Evolutionary conservation across 1,140 invertebrate species (phyloP).

Genomic region (Bombus cullumanus): DNA sequence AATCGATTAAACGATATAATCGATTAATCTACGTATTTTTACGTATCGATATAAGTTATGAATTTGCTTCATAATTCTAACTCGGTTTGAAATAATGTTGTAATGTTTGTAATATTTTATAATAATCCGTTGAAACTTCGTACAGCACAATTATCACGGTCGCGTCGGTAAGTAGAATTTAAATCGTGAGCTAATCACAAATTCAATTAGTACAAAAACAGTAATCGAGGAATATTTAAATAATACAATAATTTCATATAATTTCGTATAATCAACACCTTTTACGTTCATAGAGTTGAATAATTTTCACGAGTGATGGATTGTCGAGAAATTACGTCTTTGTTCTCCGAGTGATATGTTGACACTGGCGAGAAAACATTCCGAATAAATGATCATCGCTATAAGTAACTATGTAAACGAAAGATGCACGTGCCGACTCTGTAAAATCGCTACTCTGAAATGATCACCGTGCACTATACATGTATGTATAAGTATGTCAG

Average conservation of each 20-base stretch:
- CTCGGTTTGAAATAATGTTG: background rate
- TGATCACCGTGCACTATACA: background rate
- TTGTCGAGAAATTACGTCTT: background rate
- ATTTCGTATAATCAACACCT: background rate
- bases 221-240: background rate
- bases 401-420: background rate
- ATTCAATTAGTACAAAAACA: background rate
- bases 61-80: background rate
- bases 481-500: too few species aligned
- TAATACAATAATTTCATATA: background rate
- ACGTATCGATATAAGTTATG: background rate
- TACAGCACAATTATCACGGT: background rate
- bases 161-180: background rate
- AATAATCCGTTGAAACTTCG: background rate
- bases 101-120: too few species aligned
- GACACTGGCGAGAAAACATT: constrained; percentile 22
- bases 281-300: too few species aligned
- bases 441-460: background rate
- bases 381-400: background rate
- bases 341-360: background rate
- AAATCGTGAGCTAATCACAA: background rate
- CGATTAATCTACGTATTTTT: background rate
- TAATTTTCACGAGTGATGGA: background rate
- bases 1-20: background rate
- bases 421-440: constrained; percentile 12